Evolutionary conservation across 2,888 invertebrate species (phyloP), one percentile per base, ranked within the genome.

Genomic region (Altica lythri): DNA sequence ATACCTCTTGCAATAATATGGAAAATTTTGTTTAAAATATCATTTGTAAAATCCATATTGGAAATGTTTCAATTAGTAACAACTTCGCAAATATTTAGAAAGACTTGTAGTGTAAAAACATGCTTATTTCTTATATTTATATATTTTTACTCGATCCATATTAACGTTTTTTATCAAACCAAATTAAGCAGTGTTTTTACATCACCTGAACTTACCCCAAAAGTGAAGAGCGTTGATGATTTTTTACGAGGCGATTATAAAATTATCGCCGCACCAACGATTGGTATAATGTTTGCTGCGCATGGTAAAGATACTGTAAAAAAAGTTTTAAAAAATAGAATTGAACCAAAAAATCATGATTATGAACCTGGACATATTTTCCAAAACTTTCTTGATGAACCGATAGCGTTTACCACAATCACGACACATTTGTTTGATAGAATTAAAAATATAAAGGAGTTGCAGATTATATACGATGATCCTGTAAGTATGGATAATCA

Each of bases 381-480:
- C 19, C 14, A 10, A 42, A 16, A 5, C 22, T 8, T 22, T 8
- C 8, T 4, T 22, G 13, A 19, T 32, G 32, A 12, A 14, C 30
- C 8, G 13, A 8, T 8, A 4, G 9, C 18, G 12, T 30, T 18
- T 2, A n/a, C 18, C 4, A 5, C 6, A 30, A 17, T 34, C 4
- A 10, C 18, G n/a, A 19, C 10, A 16, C 12, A 45, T 6, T 8
- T 19, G 3, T 8, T 45, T 9, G 4, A 17, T 2, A 5, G 12
- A 10, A 4, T 45, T 4, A 34, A 13, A 32, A 22, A 45, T 9
- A 13, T 18, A 9, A 5, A 45, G 18, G 45, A 32, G 12, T 13
- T 32, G 13, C 32, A 45, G 4, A 22, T 45, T 22, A 13, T 45
- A 4, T 32, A 45, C 13, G 34, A 45, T 8, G 45, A 45, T 18